Base-by-base conservation (phyloP, 2,113 vertebrate species). In the Rhombomys opimus region DNA sequence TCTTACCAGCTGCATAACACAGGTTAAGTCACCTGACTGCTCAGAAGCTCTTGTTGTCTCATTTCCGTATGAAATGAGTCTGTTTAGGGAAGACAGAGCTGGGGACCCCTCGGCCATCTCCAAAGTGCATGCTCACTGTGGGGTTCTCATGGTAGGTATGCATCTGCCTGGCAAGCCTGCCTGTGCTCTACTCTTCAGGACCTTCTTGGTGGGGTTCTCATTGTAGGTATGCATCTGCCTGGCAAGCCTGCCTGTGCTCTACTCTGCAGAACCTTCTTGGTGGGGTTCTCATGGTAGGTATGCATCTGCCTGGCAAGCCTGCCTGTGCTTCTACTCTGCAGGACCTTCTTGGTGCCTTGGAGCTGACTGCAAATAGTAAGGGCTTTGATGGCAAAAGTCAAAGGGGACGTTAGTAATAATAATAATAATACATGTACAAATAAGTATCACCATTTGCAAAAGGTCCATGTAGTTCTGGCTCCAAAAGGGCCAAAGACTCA, bases 361-460 rank as follows among this genome's bases (percentile, higher is more conserved):
- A 63, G 75, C 13, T 5, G 0, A 41, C 38, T 88, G 52, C 92
- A 50, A 92, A n/a, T 82, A 75, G 76, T 15, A 20, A 70, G 46
- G 59, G 38, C 15, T 84, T 59, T 22, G 32, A 77, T 72, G 73
- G 65, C 15, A 76, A 59, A 70, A 86, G 61, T 89, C 84, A 35
- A 11, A 17, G 12, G 30, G 76, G 35, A 23, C 38, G 67, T 6
- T 27, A 89, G 76, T 89, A 46, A 13, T 72, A 68, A 57, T 50
- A 32, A 75, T 35, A n/a, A 88, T 7, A 70, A 78, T 68, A 93
- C 11, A 75, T 80, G 76, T 68, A 90, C 76, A 91, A 93, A 96
- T 89, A 87, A 93, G 78, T 67, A 75, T 85, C 87, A 84, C 94
- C 68, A 76, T 92, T 95, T 92, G 86, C 90, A 76, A 91, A 87